A percentile compares a stretch with the other conserved stretches of the same genome.
Conservation (phyloP, 2,113 vertebrate genomes). For the Sclerurus mexicanus region DNA sequence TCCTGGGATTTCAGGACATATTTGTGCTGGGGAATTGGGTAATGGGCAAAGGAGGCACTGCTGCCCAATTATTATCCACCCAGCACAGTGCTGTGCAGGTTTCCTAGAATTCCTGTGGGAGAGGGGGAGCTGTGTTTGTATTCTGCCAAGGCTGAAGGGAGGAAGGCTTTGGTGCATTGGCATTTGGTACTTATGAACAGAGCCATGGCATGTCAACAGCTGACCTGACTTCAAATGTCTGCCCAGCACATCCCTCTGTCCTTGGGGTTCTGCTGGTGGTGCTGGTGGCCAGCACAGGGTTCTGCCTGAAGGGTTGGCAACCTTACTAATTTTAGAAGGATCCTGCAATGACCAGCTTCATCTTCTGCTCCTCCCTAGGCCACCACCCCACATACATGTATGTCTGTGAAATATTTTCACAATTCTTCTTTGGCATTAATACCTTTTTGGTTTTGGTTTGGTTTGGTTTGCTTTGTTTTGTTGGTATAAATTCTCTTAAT, state of each 20-base stretch:
- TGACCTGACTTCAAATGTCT: background rate
- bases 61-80: background rate
- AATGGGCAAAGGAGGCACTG: background rate
- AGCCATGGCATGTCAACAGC: background rate
- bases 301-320: background rate
- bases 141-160: background rate
- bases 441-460: background rate
- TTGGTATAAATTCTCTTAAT: background rate
- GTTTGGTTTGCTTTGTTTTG: background rate
- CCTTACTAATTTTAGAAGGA: background rate
- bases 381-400: background rate
- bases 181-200: background rate
- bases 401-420: background rate
- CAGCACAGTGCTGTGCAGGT: accelerated
- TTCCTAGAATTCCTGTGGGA: background rate
- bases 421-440: background rate
- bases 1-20: accelerated
- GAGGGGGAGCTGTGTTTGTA: background rate
- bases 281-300: accelerated
- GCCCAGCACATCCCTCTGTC: background rate
- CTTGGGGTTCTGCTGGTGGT: background rate
- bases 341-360: background rate
- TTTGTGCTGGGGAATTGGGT: background rate
- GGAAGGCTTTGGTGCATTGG: background rate
- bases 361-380: background rate